These are phyloP conservation scores for Sycophaga agraensis DNA, from an alignment of 1,140 invertebrate genomes.

Conservation along the genomic window DNA sequence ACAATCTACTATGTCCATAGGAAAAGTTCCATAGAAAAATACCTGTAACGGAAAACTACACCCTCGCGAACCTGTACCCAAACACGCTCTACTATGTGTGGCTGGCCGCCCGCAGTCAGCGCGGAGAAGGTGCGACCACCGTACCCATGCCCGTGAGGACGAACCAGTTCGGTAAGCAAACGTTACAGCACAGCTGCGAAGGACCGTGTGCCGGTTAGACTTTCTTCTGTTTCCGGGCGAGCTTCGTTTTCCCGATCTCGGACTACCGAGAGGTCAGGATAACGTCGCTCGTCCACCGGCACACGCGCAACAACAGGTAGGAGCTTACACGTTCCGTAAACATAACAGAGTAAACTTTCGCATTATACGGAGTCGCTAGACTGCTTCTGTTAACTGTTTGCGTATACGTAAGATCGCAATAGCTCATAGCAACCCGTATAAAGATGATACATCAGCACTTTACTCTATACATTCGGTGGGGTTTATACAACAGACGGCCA, in stretches of 20 bases:
- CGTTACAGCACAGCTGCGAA: too few species aligned
- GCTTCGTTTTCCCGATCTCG: too few species aligned
- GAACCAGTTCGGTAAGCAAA: slow-evolving; percentile 96
- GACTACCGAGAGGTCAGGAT: not conserved
- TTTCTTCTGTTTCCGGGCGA: too few species aligned
- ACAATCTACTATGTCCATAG: too few species aligned
- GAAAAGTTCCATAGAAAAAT: slow-evolving; percentile 72
- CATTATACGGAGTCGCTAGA: slow-evolving; percentile 46
- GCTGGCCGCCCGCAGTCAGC: slow-evolving; percentile 86
- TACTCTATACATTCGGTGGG: not conserved
- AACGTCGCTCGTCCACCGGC: slow-evolving; percentile 14
- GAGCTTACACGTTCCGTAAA: too few species aligned
- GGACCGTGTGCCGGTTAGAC: too few species aligned
- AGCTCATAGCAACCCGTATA: not conserved
- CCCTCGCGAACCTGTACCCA: slow-evolving; percentile 84
- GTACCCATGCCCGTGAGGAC: slow-evolving; percentile 92
- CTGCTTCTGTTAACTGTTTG: slow-evolving; percentile 44
- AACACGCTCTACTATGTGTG: slow-evolving; percentile 96
- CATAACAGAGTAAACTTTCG: too few species aligned
- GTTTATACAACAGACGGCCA: too few species aligned
- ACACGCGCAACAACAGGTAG: slow-evolving; percentile 51
- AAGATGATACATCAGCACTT: not conserved
- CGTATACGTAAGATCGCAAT: not conserved
- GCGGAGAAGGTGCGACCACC: slow-evolving; percentile 92
- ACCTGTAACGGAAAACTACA: slow-evolving; percentile 80